phyloP scores from a whole-genome alignment of 2,113 vertebrate species.

The Cynopterus brachyotis region DNA sequence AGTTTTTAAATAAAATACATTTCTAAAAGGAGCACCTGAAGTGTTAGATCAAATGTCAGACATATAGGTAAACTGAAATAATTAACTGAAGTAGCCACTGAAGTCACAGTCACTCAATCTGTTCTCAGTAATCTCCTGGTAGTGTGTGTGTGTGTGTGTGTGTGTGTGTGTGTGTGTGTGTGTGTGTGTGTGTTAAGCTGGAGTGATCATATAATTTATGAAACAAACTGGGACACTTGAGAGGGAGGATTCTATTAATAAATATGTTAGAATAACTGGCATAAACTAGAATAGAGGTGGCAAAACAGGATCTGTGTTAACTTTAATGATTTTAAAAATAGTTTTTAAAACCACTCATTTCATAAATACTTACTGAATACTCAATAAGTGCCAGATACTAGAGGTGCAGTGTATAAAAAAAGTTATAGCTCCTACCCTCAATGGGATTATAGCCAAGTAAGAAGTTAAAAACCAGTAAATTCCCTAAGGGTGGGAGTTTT shows the following conservation, averaged over 20 bases:
- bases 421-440: fast-evolving
- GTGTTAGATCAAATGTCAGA: neutral
- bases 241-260: neutral
- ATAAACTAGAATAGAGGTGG: neutral
- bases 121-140: neutral
- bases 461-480: neutral
- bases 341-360: neutral
- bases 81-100: neutral
- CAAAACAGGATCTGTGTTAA: neutral
- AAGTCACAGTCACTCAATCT: neutral
- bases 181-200: neutral
- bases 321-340: neutral
- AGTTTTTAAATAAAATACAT: neutral
- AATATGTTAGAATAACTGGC: neutral
- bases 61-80: no score
- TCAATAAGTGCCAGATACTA: neutral
- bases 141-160: neutral
- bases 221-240: neutral
- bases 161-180: no score
- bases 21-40: neutral
- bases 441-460: no score
- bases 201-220: neutral
- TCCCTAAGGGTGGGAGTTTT: neutral
- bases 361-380: neutral
- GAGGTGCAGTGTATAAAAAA: neutral